These are phyloP conservation scores for Corythornis madagascariensis DNA, from an alignment of 2,113 vertebrate species.

Conservation along the genomic window DNA sequence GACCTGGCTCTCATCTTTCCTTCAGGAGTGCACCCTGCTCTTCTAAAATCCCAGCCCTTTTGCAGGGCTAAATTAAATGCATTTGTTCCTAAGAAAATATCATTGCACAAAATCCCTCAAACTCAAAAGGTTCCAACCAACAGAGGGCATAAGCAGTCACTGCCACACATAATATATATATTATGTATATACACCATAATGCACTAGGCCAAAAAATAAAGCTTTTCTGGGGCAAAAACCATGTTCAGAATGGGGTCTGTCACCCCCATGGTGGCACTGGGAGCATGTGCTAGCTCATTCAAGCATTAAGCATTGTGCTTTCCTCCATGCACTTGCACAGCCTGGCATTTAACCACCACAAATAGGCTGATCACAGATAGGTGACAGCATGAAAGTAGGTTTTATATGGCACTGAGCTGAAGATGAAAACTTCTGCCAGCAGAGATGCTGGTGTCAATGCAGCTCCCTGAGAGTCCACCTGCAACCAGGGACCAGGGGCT, in stretches of 20 bases:
- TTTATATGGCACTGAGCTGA: not conserved
- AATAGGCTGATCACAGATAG: rapidly evolving
- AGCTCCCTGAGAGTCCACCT: not conserved
- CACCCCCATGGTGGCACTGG: rapidly evolving
- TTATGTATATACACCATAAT: no score
- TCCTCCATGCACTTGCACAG: rapidly evolving
- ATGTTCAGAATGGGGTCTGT: rapidly evolving
- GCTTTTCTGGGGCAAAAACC: rapidly evolving
- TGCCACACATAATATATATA: not conserved
- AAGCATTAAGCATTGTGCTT: rapidly evolving
- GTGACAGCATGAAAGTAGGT: rapidly evolving
- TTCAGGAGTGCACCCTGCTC: not conserved
- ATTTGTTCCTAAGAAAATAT: not conserved
- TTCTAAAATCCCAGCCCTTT: not conserved
- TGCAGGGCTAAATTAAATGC: not conserved
- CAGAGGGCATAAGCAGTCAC: not conserved
- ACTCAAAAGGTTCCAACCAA: not conserved
- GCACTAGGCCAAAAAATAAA: not conserved
- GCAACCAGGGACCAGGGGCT: not conserved
- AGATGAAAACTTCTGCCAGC: not conserved
- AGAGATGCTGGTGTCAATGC: not conserved
- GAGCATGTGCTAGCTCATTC: rapidly evolving
- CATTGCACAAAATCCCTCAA: not conserved
- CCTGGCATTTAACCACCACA: not conserved
- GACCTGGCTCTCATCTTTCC: not conserved